Conservation (phyloP, 2,888 invertebrate genomes). For the Isotomurus palustris region DNA sequence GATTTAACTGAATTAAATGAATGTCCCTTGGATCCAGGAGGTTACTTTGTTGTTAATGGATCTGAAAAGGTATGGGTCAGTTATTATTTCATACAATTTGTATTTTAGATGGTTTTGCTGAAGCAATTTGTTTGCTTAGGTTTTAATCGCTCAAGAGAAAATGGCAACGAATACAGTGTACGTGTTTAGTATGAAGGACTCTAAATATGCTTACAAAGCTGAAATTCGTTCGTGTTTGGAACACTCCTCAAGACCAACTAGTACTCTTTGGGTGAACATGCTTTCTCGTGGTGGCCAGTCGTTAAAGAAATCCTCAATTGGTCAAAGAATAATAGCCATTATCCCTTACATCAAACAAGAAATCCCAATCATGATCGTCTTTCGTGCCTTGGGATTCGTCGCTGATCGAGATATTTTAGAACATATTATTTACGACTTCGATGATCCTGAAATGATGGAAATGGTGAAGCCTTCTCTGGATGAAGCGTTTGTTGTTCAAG, state of each 20-base stretch:
- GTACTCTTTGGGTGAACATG: constrained; percentile 99
- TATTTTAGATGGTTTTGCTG: neutral
- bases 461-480: constrained; percentile 99
- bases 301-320: constrained; percentile 97
- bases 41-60: constrained; percentile 99
- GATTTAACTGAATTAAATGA: constrained; percentile 99
- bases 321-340: constrained; percentile 95
- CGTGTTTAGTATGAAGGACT: constrained; percentile 99
- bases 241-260: constrained; percentile 87
- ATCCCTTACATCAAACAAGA: constrained; percentile 98
- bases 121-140: constrained; percentile 49
- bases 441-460: constrained; percentile 99
- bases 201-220: constrained; percentile 97
- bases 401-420: constrained; percentile 98
- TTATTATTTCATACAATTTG: too few relatives aligned
- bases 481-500: constrained; percentile 99
- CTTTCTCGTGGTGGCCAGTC: constrained; percentile 98
- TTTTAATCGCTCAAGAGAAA: constrained; percentile 98
- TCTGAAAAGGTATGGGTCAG: constrained; percentile 74
- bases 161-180: constrained; percentile 99
- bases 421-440: constrained; percentile 99
- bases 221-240: constrained; percentile 94
- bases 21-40: constrained; percentile 98
- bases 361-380: constrained; percentile 99
- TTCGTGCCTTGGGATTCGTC: constrained; percentile 97